A percentile compares a stretch with the other conserved stretches of the same genome.
Conservation (phyloP, 2,113 vertebrate species). For the Eclectus roratus region DNA sequence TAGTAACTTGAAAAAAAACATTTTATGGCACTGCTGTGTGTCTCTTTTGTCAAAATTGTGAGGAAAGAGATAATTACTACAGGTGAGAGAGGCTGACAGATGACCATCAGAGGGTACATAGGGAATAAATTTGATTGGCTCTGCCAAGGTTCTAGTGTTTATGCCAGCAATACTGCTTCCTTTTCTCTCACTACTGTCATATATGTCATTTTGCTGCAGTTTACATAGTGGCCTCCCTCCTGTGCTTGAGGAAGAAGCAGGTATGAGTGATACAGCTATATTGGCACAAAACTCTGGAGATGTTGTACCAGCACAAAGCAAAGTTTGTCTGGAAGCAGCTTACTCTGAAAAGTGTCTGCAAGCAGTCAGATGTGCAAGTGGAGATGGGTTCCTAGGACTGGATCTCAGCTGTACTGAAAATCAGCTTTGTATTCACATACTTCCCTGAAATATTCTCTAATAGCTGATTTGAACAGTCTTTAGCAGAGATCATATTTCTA, state of each 20-base stretch:
- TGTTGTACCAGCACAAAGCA: background rate
- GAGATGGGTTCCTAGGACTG: background rate
- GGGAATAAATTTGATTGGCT: background rate
- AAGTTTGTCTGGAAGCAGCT: background rate
- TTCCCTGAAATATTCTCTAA: slow-evolving; percentile 22
- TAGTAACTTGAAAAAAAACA: background rate
- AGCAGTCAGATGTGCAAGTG: background rate
- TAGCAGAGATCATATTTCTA: slow-evolving; percentile 53
- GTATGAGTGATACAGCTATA: background rate
- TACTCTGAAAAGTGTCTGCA: background rate
- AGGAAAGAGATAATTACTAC: background rate
- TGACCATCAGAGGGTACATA: background rate
- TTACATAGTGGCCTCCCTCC: background rate
- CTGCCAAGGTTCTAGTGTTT: background rate
- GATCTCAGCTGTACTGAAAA: background rate
- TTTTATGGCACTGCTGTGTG: background rate
- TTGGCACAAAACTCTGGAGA: background rate
- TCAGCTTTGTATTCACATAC: background rate
- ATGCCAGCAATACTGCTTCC: background rate
- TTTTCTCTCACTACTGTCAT: background rate
- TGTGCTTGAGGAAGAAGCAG: background rate
- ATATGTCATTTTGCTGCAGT: background rate
- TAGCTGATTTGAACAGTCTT: slow-evolving; percentile 10
- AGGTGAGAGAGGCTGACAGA: background rate
- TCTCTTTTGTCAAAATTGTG: background rate